phyloP scores from a whole-genome alignment of 2,113 vertebrate genomes.

The Rhinolophus sinicus region DNA sequence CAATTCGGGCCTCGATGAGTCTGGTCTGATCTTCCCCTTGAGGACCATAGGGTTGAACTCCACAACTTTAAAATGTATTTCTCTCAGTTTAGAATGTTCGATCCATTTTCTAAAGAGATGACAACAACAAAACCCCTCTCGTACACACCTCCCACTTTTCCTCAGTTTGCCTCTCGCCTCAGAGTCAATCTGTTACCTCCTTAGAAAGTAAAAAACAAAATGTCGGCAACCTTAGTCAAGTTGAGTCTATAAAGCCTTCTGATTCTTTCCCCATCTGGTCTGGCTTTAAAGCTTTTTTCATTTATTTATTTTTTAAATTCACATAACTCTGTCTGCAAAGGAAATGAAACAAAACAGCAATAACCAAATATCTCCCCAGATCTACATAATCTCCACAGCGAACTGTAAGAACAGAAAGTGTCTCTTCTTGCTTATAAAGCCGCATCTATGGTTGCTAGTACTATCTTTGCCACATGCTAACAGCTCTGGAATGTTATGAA shows the following conservation, averaged over 20 bases:
- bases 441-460: neutral
- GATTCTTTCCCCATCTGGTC: neutral
- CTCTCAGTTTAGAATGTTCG: constrained; percentile 91
- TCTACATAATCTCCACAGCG: constrained; percentile 6
- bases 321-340: constrained; percentile 44
- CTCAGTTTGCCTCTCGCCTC: neutral
- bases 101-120: constrained; percentile 91
- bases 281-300: neutral
- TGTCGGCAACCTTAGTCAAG: neutral
- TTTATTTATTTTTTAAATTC: neutral
- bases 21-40: constrained; percentile 94
- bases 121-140: neutral
- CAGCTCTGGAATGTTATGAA: neutral
- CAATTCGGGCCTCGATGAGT: constrained; percentile 94
- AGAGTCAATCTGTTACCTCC: neutral
- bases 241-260: neutral
- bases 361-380: constrained; percentile 34
- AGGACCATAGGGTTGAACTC: constrained; percentile 97
- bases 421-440: neutral
- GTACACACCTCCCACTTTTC: neutral
- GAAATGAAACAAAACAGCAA: constrained; percentile 55
- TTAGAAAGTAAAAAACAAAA: neutral
- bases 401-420: neutral
- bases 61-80: constrained; percentile 93
- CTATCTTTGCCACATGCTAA: neutral